Conservation (phyloP, 2,113 vertebrate species). For the Isichthys henryi region DNA sequence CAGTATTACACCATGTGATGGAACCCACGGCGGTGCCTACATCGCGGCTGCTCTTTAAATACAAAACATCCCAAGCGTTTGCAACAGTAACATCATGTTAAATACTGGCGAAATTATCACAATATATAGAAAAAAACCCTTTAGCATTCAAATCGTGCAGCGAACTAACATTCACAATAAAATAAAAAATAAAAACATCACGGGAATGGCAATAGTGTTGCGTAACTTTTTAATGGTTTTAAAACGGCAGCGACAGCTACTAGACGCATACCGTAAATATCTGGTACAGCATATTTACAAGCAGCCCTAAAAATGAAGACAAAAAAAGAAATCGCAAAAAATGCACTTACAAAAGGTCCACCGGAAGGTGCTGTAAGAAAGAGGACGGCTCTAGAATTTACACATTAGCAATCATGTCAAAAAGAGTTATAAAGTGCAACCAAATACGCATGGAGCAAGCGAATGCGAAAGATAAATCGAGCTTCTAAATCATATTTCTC, state of each 20-base stretch:
- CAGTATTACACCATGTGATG: not conserved
- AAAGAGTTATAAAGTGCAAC: not conserved
- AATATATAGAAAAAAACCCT: not conserved
- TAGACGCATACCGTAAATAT: not conserved
- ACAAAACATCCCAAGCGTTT: not conserved
- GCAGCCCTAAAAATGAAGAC: not conserved
- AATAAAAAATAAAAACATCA: not conserved
- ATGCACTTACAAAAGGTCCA: conserved; percentile 11
- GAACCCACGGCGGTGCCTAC: not conserved
- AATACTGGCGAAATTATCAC: not conserved
- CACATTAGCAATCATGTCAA: not conserved
- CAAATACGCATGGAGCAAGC: not conserved
- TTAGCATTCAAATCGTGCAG: not conserved
- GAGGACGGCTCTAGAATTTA: not conserved
- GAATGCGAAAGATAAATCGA: not conserved
- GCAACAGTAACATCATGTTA: not conserved
- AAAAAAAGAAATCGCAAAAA: not conserved
- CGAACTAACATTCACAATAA: not conserved
- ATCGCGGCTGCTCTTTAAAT: not conserved
- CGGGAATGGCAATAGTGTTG: not conserved
- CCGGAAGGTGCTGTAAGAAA: not conserved
- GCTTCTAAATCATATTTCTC: not conserved
- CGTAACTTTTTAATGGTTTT: not conserved
- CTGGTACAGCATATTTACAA: not conserved
- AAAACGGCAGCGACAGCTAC: not conserved